Evolutionary conservation across 2,888 invertebrate genomes (phyloP).

Genomic region (Machimus atricapillus): DNA sequence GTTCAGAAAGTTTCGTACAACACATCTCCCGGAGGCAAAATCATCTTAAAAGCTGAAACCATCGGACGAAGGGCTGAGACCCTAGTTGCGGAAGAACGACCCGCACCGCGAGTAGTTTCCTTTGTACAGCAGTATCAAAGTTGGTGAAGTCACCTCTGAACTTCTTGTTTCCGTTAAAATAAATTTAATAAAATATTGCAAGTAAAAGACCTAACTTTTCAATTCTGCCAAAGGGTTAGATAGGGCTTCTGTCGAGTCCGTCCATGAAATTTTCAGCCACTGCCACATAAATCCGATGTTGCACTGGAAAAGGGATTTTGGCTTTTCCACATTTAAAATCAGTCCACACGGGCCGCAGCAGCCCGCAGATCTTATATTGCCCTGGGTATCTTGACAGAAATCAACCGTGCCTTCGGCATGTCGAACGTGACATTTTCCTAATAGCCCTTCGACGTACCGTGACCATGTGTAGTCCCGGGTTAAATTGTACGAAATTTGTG

Average conservation of each 20-base stretch:
- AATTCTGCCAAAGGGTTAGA: background rate
- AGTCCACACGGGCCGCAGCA: background rate
- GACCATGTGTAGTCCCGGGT: background rate
- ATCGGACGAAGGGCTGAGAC: background rate
- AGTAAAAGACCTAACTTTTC: background rate
- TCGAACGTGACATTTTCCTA: slow-evolving; percentile 23
- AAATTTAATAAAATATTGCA: background rate
- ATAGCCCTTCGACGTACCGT: background rate
- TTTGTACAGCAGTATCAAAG: slow-evolving; percentile 30
- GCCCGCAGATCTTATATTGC: slow-evolving; percentile 8
- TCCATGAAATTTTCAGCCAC: background rate
- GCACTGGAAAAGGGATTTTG: background rate
- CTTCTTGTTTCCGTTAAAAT: background rate
- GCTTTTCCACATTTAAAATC: background rate
- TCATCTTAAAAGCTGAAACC: background rate
- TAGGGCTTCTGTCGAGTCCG: background rate
- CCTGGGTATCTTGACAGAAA: slow-evolving; percentile 4
- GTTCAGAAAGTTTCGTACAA: slow-evolving; percentile 11
- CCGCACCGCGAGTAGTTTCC: background rate
- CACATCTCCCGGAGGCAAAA: background rate
- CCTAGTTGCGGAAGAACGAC: background rate
- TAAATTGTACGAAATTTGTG: background rate
- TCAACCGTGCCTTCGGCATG: background rate
- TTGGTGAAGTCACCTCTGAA: background rate
- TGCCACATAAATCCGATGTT: background rate